Percentiles rank a stretch among this genome's conserved stretches.
Evolutionary conservation across 2,888 invertebrate species (phyloP).

Genomic region (Polydrusus tereticollis): DNA sequence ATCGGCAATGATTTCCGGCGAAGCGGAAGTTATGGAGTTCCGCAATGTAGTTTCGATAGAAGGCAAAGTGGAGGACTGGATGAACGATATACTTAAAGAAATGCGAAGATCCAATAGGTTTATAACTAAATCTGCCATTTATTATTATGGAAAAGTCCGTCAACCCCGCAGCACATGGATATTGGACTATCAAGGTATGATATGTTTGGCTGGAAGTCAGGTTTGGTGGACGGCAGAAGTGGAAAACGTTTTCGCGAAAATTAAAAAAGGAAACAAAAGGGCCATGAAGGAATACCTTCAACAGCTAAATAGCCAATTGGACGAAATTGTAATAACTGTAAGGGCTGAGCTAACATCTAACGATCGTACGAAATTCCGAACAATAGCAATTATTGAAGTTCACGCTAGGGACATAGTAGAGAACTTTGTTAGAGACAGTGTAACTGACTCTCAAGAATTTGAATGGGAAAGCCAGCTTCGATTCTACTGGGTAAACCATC

Average conservation of each 20-base stretch:
- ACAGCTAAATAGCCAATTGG: conserved; percentile 84
- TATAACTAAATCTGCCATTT: conserved; percentile 89
- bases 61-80: conserved; percentile 93
- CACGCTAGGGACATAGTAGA: conserved; percentile 94
- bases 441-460: conserved; percentile 87
- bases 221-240: conserved; percentile 98
- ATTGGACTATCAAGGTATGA: conserved; percentile 84
- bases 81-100: conserved; percentile 86
- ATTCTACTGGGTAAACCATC: conserved; percentile 89
- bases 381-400: conserved; percentile 91
- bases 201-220: conserved; percentile 79
- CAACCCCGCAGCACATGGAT: conserved; percentile 85
- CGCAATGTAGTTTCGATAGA: conserved; percentile 77
- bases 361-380: conserved; percentile 89
- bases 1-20: conserved; percentile 88
- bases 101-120: conserved; percentile 88
- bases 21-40: conserved; percentile 91
- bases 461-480: conserved; percentile 95
- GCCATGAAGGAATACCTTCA: conserved; percentile 92
- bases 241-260: conserved; percentile 86
- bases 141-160: conserved; percentile 85
- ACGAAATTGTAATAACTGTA: conserved; percentile 84
- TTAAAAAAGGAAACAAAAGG: conserved; percentile 81
- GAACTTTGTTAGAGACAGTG: conserved; percentile 82
- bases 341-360: conserved; percentile 81